These are phyloP conservation scores for Flexamia atlantica DNA, from an alignment of 2,888 invertebrate species.

Conservation along the genomic window DNA sequence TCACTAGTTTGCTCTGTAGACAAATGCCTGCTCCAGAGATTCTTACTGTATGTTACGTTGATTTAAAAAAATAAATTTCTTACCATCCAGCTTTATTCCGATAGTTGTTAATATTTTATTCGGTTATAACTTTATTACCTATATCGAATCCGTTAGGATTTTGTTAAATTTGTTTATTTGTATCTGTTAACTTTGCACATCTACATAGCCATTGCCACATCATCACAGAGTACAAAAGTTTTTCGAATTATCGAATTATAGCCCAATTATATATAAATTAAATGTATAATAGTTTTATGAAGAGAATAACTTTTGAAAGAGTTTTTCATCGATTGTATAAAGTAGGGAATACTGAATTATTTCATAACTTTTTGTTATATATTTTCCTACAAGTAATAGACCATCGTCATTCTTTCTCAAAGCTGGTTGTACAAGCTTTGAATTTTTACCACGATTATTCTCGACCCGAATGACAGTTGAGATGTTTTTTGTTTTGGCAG, in stretches of 20 bases:
- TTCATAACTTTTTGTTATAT: conserved; percentile 33
- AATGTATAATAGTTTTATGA: conserved; percentile 57
- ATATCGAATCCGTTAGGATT: conserved; percentile 27
- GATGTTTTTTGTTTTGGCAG: background rate
- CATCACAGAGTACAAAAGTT: conserved; percentile 61
- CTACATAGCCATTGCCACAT: conserved; percentile 59
- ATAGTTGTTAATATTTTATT: conserved; percentile 16
- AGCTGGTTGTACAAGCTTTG: conserved; percentile 59
- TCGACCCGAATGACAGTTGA: background rate
- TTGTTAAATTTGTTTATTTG: conserved; percentile 50
- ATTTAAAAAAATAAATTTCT: background rate
- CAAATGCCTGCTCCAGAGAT: conserved; percentile 9
- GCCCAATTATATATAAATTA: conserved; percentile 60
- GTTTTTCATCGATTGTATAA: conserved; percentile 43
- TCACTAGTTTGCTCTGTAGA: conserved; percentile 45
- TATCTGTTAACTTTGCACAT: conserved; percentile 62
- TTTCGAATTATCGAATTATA: conserved; percentile 61
- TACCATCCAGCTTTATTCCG: background rate
- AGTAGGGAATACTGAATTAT: conserved; percentile 44
- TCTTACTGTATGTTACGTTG: background rate
- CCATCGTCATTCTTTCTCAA: conserved; percentile 10
- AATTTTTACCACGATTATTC: background rate
- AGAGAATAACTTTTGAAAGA: conserved; percentile 49
- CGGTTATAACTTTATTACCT: conserved; percentile 8
- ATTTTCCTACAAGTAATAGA: conserved; percentile 34